Base-by-base conservation (phyloP, 1,140 invertebrate genomes). In the Papilio dardanus region DNA sequence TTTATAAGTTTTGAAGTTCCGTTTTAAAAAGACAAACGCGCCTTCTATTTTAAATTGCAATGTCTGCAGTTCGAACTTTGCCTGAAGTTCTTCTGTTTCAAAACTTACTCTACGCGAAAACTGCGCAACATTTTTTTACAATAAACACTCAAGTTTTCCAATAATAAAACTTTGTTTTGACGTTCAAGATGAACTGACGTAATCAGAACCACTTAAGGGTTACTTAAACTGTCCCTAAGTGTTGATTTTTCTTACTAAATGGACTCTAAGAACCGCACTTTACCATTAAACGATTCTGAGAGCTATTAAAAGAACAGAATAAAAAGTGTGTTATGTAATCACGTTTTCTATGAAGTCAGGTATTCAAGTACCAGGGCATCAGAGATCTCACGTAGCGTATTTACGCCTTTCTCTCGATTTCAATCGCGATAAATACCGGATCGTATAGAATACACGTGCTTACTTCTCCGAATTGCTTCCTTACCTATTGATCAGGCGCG, bases 351-450 rank as follows among this genome's bases (percentile, higher is more conserved):
- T 28, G 10, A 21, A 24, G 10, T 14, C 30, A 30, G 6, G 7
- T 33, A 66, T n/a, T 4, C 3, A 14, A 66, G 62, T 66, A 66
- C 33, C 66, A 68, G 66, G 66, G n/a, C 14, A 19, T 16, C n/a
- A 28, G 74, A 75, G 40, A 31, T 46, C 69, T 67, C 83, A 84
- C 83, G 83, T 84, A 78, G 71, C 69, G 75, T 81, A 78, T 83
- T 83, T 80, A 84, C 81, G 78, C 67, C 42, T 77, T 79, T 78
- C 76, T 66, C 62, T 68, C 74, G 78, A 83, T 81, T 76, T 68
- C 69, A 76, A 79, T 84, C 69, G 67, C 54, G 79, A 81, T 81
- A 81, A 75, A 76, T 76, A 46, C 69, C n/a, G 65, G 74, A 62
- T 74, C 74, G 37, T 67, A 40, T 62, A 77, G 62, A 62, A 37